phyloP scores from a whole-genome alignment of 2,888 invertebrate species.

The Coelopa pilipes region DNA sequence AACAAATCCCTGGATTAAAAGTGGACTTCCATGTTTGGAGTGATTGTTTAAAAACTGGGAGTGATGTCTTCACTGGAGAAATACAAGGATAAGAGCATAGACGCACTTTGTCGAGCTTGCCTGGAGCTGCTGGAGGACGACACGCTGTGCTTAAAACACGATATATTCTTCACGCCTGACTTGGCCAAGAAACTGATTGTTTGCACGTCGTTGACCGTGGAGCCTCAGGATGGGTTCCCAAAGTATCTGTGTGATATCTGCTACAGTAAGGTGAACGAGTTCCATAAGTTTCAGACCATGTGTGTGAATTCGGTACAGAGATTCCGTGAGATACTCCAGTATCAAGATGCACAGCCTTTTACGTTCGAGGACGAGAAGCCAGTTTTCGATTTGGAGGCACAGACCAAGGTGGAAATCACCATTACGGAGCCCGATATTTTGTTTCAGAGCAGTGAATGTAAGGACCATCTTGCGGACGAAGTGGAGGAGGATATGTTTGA shows the following conservation, averaged over 20 bases:
- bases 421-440: conserved; percentile 19
- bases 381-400: conserved; percentile 29
- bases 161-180: conserved; percentile 41
- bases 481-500: background rate
- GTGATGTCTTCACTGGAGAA: conserved; percentile 8
- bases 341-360: background rate
- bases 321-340: conserved; percentile 33
- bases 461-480: background rate
- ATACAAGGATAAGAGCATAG: conserved; percentile 12
- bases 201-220: conserved; percentile 50
- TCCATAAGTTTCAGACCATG: conserved; percentile 47
- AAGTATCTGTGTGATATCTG: conserved; percentile 44
- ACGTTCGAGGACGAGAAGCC: conserved; percentile 36
- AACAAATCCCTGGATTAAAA: background rate
- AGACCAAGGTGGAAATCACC: conserved; percentile 26
- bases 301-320: conserved; percentile 42
- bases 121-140: conserved; percentile 25
- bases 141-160: conserved; percentile 6
- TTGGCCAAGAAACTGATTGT: conserved; percentile 52
- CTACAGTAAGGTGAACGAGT: conserved; percentile 41
- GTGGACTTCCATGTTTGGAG: no score
- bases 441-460: background rate
- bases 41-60: background rate
- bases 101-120: conserved; percentile 34
- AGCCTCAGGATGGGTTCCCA: conserved; percentile 45